Evolutionary conservation across 2,888 invertebrate species (phyloP).

Genomic region (Saturnia pavonia): DNA sequence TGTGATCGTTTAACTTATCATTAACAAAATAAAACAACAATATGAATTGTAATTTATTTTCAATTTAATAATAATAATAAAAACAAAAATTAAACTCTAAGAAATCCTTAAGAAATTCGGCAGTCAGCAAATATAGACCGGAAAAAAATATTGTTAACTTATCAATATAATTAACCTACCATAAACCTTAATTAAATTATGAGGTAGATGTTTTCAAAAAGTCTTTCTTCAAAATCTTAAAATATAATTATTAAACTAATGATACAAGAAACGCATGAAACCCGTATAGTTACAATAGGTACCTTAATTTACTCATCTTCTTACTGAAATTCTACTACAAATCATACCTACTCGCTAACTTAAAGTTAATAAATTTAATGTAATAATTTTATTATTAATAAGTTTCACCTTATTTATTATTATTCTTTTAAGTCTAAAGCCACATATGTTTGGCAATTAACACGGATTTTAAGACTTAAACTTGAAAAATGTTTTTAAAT

Average conservation of each 20-base stretch:
- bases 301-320: conserved; percentile 21
- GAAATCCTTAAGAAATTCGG: conserved; percentile 66
- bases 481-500: neutral
- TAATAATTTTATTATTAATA: conserved; percentile 8
- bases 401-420: neutral
- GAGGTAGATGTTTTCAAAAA: conserved; percentile 80
- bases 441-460: neutral
- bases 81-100: conserved; percentile 79
- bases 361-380: conserved; percentile 1
- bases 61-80: conserved; percentile 66
- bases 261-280: conserved; percentile 52
- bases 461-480: neutral
- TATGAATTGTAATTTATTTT: conserved; percentile 66
- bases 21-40: conserved; percentile 37
- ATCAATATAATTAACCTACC: conserved; percentile 74
- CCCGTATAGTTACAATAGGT: conserved; percentile 53
- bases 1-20: neutral
- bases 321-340: conserved; percentile 19
- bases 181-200: conserved; percentile 75
- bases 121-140: conserved; percentile 62
- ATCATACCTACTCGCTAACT: conserved; percentile 9
- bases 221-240: conserved; percentile 73
- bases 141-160: conserved; percentile 68
- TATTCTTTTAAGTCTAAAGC: neutral
- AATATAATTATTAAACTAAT: conserved; percentile 58